phyloP scores from a whole-genome alignment of 2,113 vertebrate genomes.

The Deroptyus accipitrinus region DNA sequence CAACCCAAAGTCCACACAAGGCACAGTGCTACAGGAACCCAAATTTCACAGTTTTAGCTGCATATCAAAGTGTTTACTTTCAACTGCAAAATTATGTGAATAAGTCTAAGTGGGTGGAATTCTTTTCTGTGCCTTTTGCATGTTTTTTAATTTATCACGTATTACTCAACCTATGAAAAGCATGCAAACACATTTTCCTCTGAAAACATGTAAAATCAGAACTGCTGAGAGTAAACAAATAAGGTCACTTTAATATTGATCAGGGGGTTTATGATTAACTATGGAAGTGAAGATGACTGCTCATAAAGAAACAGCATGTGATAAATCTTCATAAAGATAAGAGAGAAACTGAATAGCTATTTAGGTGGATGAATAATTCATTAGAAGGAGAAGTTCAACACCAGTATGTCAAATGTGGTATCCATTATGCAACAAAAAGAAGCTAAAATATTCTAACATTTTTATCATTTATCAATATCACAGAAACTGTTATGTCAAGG shows the following conservation, averaged over 20 bases:
- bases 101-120: neutral
- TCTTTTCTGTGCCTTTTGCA: neutral
- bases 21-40: neutral
- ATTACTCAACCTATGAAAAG: neutral
- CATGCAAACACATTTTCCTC: neutral
- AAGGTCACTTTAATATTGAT: neutral
- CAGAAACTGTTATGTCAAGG: neutral
- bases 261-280: neutral
- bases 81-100: neutral
- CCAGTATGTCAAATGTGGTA: neutral
- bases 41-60: neutral
- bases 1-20: neutral
- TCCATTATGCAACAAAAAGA: neutral
- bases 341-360: neutral
- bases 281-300: neutral
- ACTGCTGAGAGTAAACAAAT: neutral
- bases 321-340: neutral
- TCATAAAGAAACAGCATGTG: neutral
- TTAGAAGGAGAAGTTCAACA: neutral
- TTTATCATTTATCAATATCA: neutral
- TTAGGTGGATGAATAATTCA: neutral
- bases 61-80: neutral
- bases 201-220: neutral
- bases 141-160: neutral
- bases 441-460: neutral